Percentiles rank a stretch among this genome's conserved stretches.
phyloP scores from a whole-genome alignment of 2,888 invertebrate genomes.

The Spialia ferax region DNA sequence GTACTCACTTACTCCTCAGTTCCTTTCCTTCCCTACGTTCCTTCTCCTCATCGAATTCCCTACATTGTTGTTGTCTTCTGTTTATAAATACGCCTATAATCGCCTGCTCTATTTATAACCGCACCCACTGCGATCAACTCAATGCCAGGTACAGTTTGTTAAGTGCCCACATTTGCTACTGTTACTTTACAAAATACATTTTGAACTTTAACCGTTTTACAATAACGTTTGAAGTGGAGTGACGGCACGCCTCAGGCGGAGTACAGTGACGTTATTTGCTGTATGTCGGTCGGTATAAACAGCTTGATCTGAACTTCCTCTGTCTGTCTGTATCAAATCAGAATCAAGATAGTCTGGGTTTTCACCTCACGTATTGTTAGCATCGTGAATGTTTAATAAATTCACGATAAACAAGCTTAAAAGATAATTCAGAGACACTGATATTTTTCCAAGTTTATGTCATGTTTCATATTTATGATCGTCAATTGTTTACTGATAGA shows the following conservation, averaged over 20 bases:
- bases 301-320: conserved; percentile 11
- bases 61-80: conserved; percentile 18
- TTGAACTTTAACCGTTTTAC: neutral
- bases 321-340: neutral
- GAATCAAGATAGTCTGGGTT: neutral
- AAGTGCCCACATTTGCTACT: conserved; percentile 16
- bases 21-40: too few species aligned
- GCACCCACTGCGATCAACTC: conserved; percentile 29
- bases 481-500: too few species aligned
- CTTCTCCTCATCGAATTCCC: too few species aligned
- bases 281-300: conserved; percentile 17
- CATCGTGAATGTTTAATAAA: too few species aligned
- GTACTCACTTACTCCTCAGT: too few species aligned
- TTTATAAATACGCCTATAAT: conserved; percentile 30
- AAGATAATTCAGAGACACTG: too few species aligned
- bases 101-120: conserved; percentile 26
- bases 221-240: neutral
- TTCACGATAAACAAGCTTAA: too few species aligned
- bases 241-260: neutral
- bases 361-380: neutral
- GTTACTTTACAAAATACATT: neutral
- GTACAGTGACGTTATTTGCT: conserved; percentile 9
- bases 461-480: too few species aligned
- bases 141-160: conserved; percentile 34
- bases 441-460: too few species aligned